A percentile compares a stretch with the other conserved stretches of the same genome.
These are phyloP conservation scores for Mormyrus lacerda DNA, from an alignment of 2,113 vertebrate genomes.

Conservation along the genomic window DNA sequence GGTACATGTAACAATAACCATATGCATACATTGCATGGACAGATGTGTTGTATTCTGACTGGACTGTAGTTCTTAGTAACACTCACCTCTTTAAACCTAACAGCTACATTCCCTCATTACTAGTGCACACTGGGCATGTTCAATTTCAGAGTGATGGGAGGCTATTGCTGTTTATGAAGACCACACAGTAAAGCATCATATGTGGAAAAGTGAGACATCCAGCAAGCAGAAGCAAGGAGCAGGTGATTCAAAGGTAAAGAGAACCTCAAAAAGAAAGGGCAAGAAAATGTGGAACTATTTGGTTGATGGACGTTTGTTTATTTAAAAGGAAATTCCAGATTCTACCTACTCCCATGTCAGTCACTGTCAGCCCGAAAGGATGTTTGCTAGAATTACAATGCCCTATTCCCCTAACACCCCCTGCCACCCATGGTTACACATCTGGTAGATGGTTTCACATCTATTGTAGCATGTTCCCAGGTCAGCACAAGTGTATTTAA, in stretches of 20 bases:
- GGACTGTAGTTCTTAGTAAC: neutral
- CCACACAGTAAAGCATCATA: neutral
- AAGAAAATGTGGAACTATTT: neutral
- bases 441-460: neutral
- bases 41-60: neutral
- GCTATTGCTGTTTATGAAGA: neutral
- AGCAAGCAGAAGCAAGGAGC: neutral
- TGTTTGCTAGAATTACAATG: constrained; percentile 33
- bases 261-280: neutral
- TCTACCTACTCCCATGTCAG: neutral
- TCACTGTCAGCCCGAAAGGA: constrained; percentile 31
- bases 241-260: neutral
- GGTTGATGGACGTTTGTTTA: neutral
- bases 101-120: neutral
- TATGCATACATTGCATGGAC: neutral
- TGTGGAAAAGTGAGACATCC: neutral
- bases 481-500: neutral
- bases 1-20: neutral
- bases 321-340: neutral
- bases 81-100: neutral
- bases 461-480: neutral
- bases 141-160: too few relatives aligned
- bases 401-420: constrained; percentile 31
- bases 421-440: constrained; percentile 34
- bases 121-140: neutral